Conservation (phyloP, 2,113 vertebrate genomes). For the Carollia perspicillata region DNA sequence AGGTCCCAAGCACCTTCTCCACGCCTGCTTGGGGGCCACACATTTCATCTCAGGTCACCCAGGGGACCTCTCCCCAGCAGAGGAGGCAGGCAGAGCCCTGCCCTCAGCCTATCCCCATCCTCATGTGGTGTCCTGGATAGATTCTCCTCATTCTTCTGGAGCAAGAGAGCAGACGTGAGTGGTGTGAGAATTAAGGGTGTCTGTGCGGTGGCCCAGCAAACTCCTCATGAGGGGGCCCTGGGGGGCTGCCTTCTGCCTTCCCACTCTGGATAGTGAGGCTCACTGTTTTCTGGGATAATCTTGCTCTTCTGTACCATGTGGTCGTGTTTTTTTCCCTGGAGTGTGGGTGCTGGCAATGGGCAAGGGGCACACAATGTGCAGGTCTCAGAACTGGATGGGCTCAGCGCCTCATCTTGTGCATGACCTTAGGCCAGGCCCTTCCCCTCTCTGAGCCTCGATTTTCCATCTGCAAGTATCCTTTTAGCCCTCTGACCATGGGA, state of each 20-base stretch:
- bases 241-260: neutral
- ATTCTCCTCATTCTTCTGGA: neutral
- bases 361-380: fast-evolving
- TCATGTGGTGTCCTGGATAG: neutral
- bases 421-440: neutral
- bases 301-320: neutral
- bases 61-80: too few species aligned
- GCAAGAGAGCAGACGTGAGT: neutral
- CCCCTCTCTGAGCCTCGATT: neutral
- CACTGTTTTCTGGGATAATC: neutral
- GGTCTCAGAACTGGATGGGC: neutral
- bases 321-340: neutral
- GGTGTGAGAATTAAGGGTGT: neutral
- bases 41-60: neutral
- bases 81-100: neutral
- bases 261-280: neutral
- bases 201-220: neutral
- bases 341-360: neutral
- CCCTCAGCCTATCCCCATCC: neutral
- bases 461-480: neutral
- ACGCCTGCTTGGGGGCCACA: neutral
- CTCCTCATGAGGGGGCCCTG: neutral
- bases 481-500: neutral
- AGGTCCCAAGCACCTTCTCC: neutral
- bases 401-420: neutral